These are phyloP conservation scores for Nebria brevicollis DNA, from an alignment of 2,888 invertebrate genomes.

Conservation along the genomic window DNA sequence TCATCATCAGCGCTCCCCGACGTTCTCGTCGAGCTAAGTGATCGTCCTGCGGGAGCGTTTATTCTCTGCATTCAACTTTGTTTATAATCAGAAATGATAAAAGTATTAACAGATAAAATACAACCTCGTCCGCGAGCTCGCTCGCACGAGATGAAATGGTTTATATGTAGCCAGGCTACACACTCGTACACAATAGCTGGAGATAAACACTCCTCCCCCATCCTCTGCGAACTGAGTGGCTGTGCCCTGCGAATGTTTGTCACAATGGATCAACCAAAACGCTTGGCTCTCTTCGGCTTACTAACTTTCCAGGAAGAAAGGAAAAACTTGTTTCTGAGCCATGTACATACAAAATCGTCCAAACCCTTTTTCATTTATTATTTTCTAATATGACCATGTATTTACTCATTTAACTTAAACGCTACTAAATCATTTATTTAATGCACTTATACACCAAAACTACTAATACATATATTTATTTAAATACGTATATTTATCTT, in stretches of 20 bases:
- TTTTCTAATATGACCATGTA: too few relatives aligned
- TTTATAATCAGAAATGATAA: background rate
- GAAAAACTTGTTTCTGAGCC: constrained; percentile 15
- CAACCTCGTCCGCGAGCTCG: background rate
- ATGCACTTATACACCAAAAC: too few relatives aligned
- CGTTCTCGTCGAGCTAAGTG: background rate
- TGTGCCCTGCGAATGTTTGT: background rate
- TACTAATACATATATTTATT: too few relatives aligned
- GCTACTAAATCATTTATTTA: too few relatives aligned
- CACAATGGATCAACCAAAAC: background rate
- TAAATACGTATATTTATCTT: too few relatives aligned
- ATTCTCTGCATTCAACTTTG: background rate
- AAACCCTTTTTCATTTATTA: too few relatives aligned
- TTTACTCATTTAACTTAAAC: too few relatives aligned
- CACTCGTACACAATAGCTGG: background rate
- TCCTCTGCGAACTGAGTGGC: too few relatives aligned
- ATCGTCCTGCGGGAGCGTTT: background rate
- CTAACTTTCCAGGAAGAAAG: background rate
- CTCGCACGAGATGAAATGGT: background rate
- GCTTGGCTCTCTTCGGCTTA: background rate
- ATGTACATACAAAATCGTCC: background rate
- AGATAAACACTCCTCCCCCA: background rate
- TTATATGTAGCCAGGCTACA: background rate
- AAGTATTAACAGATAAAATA: background rate
- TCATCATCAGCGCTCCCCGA: background rate